Percentiles rank a stretch among this genome's conserved stretches.
These are phyloP conservation scores for Brachionichthys hirsutus DNA, from an alignment of 2,113 vertebrate genomes.

Conservation along the genomic window DNA sequence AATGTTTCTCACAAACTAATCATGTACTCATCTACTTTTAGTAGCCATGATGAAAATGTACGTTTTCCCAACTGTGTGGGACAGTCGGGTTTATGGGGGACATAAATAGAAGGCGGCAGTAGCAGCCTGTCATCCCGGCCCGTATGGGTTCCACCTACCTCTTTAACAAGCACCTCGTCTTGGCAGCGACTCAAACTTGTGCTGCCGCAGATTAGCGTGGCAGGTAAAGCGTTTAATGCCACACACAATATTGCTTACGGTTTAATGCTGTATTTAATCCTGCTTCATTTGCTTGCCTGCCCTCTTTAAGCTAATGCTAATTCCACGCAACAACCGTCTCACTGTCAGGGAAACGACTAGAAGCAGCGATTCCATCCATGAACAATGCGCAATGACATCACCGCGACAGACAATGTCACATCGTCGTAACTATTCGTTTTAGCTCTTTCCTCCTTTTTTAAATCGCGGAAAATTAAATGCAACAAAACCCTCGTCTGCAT, in stretches of 20 bases:
- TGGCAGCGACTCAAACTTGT: not conserved
- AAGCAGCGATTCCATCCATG: too few species aligned
- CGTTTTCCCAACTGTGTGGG: not conserved
- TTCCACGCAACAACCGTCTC: not conserved
- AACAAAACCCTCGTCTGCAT: too few species aligned
- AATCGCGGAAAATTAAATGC: too few species aligned
- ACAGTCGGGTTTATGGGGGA: not conserved
- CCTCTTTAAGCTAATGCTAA: not conserved
- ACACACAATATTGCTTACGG: not conserved
- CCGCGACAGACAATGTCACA: too few species aligned
- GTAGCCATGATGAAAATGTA: not conserved
- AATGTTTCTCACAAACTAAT: not conserved
- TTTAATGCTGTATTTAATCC: constrained; percentile 4
- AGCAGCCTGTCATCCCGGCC: not conserved
- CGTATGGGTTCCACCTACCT: not conserved
- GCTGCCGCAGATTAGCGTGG: not conserved
- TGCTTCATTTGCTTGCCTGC: not conserved
- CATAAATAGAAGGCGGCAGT: not conserved
- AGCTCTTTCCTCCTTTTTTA: too few species aligned
- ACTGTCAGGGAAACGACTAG: not conserved
- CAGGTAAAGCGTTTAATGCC: constrained; percentile 1
- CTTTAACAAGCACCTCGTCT: not conserved
- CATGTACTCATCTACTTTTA: not conserved
- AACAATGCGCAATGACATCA: not conserved
- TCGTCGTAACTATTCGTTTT: too few species aligned